Conservation (phyloP, 2,888 invertebrate genomes). For the Erebia aethiops region DNA sequence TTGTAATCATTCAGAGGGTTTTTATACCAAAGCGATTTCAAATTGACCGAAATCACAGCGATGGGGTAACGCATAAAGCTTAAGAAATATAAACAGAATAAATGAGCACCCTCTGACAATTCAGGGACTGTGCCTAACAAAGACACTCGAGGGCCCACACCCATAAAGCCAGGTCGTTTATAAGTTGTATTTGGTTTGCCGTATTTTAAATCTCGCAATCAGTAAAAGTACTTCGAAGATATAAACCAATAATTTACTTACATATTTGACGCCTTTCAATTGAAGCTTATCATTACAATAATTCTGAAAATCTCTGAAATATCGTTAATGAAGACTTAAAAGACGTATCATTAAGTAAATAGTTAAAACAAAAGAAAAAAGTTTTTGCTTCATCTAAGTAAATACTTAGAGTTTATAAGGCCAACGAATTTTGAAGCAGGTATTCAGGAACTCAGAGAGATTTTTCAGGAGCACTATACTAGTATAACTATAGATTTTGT, state of each 20-base stretch:
- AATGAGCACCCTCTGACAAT: conserved; percentile 14
- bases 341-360: too few species aligned
- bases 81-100: conserved; percentile 9
- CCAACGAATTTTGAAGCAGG: not conserved
- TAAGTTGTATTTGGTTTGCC: not conserved
- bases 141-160: conserved; percentile 10
- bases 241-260: too few species aligned
- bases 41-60: conserved; percentile 11
- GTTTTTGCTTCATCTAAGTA: too few species aligned
- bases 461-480: not conserved
- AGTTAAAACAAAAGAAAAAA: too few species aligned
- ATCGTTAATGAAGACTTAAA: too few species aligned
- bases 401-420: not conserved
- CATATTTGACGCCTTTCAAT: not conserved
- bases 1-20: not conserved
- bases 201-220: not conserved
- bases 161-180: conserved; percentile 10
- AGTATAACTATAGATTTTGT: too few species aligned
- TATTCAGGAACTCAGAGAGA: not conserved
- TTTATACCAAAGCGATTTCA: not conserved
- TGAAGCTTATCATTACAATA: too few species aligned
- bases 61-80: conserved; percentile 16
- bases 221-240: not conserved
- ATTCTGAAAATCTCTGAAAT: too few species aligned
- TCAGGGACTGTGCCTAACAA: conserved; percentile 10